Evolutionary conservation across 2,797 vertebrate species (phyloP).

Genomic region (Pipistrellus nathusii): DNA sequence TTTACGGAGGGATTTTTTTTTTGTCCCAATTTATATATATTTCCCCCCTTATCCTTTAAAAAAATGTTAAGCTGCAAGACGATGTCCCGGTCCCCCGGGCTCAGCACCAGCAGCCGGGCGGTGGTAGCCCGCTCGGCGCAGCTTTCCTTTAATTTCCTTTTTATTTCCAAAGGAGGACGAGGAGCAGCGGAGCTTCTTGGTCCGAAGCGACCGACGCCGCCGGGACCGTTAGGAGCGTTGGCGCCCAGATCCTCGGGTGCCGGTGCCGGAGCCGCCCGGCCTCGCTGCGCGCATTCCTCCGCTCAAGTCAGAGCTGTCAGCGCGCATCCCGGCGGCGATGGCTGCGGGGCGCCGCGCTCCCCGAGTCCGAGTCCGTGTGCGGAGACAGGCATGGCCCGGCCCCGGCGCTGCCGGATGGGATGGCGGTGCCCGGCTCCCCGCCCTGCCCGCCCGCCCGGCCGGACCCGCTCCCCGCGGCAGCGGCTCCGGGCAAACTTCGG

Average conservation of each 20-base stretch:
- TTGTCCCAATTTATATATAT: neutral
- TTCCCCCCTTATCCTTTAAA: no score
- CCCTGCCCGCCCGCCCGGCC: conserved; percentile 57
- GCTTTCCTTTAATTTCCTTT: no score
- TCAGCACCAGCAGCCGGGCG: conserved; percentile 74
- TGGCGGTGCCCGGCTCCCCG: conserved; percentile 72
- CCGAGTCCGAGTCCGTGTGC: conserved; percentile 85
- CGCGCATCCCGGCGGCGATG: conserved; percentile 85
- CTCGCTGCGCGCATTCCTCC: conserved; percentile 83
- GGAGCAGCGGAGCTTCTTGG: conserved; percentile 59
- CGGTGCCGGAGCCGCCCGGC: conserved; percentile 54
- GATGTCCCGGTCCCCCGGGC: conserved; percentile 41
- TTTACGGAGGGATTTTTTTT: conserved; percentile 67
- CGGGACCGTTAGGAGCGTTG: conserved; percentile 84
- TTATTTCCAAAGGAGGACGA: conserved; percentile 57
- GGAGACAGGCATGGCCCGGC: conserved; percentile 85
- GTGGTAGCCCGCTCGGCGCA: conserved; percentile 51
- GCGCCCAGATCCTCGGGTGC: conserved; percentile 70
- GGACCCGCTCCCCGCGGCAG: conserved; percentile 40
- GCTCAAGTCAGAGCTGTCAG: conserved; percentile 83
- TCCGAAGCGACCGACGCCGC: conserved; percentile 82
- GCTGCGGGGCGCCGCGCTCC: conserved; percentile 87
- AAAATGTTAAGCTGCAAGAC: conserved; percentile 49
- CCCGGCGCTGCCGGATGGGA: conserved; percentile 23
- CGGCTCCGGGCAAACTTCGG: conserved; percentile 78